phyloP scores from a whole-genome alignment of 1,140 invertebrate genomes.

The Hetaerina americana region DNA sequence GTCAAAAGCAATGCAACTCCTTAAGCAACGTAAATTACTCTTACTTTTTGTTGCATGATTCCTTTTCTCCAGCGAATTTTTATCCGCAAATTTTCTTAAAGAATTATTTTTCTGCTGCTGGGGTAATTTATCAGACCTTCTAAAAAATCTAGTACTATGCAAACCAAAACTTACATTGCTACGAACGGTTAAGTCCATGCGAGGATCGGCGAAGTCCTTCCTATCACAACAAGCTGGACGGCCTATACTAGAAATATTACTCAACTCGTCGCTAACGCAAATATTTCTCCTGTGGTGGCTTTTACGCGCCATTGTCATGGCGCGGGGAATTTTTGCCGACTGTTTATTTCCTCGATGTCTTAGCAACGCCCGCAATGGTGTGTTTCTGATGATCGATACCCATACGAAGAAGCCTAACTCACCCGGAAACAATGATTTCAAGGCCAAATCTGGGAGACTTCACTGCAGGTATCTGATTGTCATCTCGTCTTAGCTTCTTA shows the following conservation, averaged over 20 bases:
- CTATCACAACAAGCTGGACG: not conserved
- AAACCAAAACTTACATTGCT: not conserved
- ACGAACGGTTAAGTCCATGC: not conserved
- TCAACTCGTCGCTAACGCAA: not conserved
- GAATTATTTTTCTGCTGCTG: not conserved
- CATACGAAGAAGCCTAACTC: no score
- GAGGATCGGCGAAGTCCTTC: not conserved
- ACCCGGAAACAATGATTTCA: no score
- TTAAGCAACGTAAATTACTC: not conserved
- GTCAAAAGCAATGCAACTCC: not conserved
- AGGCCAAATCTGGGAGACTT: no score
- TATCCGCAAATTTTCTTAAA: not conserved
- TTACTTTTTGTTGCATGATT: not conserved
- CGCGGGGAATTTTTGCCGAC: no score
- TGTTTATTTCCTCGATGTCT: no score
- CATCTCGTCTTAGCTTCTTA: no score
- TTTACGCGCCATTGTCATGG: not conserved
- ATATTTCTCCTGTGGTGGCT: not conserved
- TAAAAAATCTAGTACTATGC: not conserved
- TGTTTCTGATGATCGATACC: no score
- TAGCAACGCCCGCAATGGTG: no score
- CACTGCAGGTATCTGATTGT: no score
- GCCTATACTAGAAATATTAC: not conserved
- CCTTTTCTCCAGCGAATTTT: not conserved
- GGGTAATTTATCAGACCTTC: not conserved